Evolutionary conservation across 1,140 invertebrate species (phyloP).

Genomic region (Eueides isabella): DNA sequence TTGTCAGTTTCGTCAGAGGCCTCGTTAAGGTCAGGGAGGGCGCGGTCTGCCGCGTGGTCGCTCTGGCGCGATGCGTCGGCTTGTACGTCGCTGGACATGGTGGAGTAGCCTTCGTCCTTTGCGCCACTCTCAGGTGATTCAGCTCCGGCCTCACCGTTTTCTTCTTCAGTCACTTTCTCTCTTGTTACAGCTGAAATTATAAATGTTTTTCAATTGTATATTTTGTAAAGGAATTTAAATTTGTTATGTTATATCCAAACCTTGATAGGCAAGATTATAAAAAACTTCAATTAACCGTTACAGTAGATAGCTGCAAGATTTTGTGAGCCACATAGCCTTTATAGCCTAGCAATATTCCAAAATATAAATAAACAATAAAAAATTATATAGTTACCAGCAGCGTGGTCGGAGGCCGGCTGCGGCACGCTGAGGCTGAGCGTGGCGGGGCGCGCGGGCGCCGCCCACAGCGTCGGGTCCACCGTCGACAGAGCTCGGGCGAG

Average conservation of each 20-base stretch:
- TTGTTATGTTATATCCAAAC: no score
- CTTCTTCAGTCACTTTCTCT: conserved; percentile 79
- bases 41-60: conserved; percentile 81
- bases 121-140: conserved; percentile 89
- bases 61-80: conserved; percentile 84
- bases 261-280: no score
- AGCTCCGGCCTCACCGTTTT: conserved; percentile 81
- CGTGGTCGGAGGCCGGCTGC: conserved; percentile 59
- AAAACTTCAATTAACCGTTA: no score
- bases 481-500: conserved; percentile 82
- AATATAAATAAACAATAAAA: no score
- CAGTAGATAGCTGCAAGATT: no score
- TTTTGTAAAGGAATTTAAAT: background rate
- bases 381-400: conserved; percentile 11
- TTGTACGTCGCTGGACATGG: conserved; percentile 94
- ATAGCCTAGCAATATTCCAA: no score
- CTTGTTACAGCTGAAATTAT: conserved; percentile 55
- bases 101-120: conserved; percentile 93
- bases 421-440: conserved; percentile 86
- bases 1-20: conserved; percentile 87
- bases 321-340: no score
- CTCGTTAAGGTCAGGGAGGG: conserved; percentile 88
- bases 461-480: conserved; percentile 85
- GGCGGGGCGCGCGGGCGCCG: conserved; percentile 84
- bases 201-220: background rate